Evolutionary conservation across 2,113 vertebrate genomes (phyloP), one percentile per base, ranked within the genome.

Genomic region (Chunga burmeisteri): DNA sequence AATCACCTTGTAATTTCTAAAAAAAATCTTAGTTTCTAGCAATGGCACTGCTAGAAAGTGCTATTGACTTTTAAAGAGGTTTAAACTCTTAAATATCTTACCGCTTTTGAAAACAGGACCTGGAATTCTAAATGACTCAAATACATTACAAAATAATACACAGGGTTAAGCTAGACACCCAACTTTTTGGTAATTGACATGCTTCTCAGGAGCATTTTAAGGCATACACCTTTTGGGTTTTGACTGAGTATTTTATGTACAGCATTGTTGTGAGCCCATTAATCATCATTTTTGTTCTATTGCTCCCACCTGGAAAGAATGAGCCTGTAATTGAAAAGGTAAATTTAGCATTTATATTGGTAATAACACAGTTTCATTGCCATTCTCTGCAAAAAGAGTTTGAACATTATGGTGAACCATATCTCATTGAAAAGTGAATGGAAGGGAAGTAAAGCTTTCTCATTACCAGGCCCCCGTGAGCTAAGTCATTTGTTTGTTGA

Each of bases 271-370:
- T 81, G 34, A 85, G 44, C 22, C 44, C 53, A 82, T 53, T 88
- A 95, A 94, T 96, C 78, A 96, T 84, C 0, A 82, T 85, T 93
- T 90, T 93, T 85, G 58, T 26, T 87, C 53, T 80, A 50, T 58
- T 88, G 40, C 79, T 90, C 47, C 82, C 55, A 82, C 63, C 32
- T 82, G 42, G 59, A 92, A 96, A 90, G 42, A 95, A 86, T 70
- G 9, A 77, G 55, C n/a, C 74, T 80, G 46, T 96, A 97, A 95
- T 23, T 90, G 74, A 96, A 96, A 95, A 93, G 67, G 78, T 34
- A 90, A 88, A 90, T 94, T 95, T 94, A 96, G 50, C 74, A 90
- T 95, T 96, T 94, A 81, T 88, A 90, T 79, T 90, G 29, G 42
- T 91, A 93, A 93, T 78, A 90, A 62, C 49, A 86, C 8, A 83